A percentile compares a stretch with the other conserved stretches of the same genome.
phyloP scores from a whole-genome alignment of 2,888 invertebrate species.

The Chelonus formosanus region DNA sequence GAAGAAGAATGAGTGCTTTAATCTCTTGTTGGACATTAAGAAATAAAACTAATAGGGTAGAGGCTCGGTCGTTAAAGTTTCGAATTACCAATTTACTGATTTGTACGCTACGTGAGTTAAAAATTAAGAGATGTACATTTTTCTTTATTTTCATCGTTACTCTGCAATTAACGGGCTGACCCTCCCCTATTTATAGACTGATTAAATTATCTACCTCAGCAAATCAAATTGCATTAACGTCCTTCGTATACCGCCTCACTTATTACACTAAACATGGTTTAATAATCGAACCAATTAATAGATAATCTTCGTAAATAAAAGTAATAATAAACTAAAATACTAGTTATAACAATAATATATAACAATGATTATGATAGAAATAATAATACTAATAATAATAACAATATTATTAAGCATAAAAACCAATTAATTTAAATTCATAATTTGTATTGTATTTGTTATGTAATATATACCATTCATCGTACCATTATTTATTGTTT shows the following conservation, averaged over 20 bases:
- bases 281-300: background rate
- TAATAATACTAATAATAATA: slow-evolving; percentile 2
- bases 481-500: too few species aligned
- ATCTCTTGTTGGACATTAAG: slow-evolving; percentile 26
- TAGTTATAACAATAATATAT: slow-evolving; percentile 15
- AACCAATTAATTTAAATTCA: too few species aligned
- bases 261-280: background rate
- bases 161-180: slow-evolving; percentile 26
- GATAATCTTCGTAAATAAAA: slow-evolving; percentile 4
- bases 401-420: too few species aligned
- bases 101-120: background rate
- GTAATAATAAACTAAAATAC: slow-evolving; percentile 2
- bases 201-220: slow-evolving; percentile 62
- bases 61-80: background rate
- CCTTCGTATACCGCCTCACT: slow-evolving; percentile 45
- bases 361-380: too few species aligned
- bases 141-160: slow-evolving; percentile 24
- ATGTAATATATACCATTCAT: too few species aligned
- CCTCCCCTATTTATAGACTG: slow-evolving; percentile 55
- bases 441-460: too few species aligned
- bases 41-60: slow-evolving; percentile 7
- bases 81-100: background rate
- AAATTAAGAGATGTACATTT: background rate
- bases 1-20: slow-evolving; percentile 7
- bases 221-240: slow-evolving; percentile 60